phyloP scores from a whole-genome alignment of 2,888 invertebrate species.

The Pandemis cinnamomeana region DNA sequence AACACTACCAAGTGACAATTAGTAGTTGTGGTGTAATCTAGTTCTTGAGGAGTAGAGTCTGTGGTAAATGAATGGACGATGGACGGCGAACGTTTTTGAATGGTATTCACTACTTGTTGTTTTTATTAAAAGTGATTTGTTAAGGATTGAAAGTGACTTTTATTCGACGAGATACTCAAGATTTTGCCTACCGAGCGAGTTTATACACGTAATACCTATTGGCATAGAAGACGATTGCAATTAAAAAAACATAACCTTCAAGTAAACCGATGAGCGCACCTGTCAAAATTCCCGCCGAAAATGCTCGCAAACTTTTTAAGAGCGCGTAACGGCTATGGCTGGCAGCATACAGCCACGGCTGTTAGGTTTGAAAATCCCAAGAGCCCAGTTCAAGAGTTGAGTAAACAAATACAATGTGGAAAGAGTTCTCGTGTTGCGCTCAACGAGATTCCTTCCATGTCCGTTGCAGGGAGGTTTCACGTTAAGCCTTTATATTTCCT shows the following conservation, averaged over 20 bases:
- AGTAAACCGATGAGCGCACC: neutral
- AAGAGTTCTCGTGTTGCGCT: conserved; percentile 24
- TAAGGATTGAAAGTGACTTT: no score
- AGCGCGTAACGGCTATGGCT: conserved; percentile 7
- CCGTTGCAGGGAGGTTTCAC: neutral
- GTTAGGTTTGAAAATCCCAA: conserved; percentile 4
- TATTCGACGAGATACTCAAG: no score
- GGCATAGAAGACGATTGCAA: neutral
- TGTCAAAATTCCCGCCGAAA: conserved; percentile 7
- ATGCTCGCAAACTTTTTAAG: conserved; percentile 11
- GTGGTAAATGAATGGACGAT: no score
- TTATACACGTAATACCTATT: no score
- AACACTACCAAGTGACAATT: no score
- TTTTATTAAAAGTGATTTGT: no score
- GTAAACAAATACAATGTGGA: conserved; percentile 20
- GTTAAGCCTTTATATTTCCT: neutral
- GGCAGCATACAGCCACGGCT: conserved; percentile 20
- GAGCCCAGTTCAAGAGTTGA: conserved; percentile 13
- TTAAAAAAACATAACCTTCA: neutral
- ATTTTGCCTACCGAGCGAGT: no score
- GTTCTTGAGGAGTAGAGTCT: no score
- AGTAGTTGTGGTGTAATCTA: no score
- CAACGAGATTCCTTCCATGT: conserved; percentile 9
- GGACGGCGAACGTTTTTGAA: no score
- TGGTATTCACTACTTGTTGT: no score